A percentile compares a stretch with the other conserved stretches of the same genome.
Conservation (phyloP, 2,797 vertebrate genomes). For the Mormyrops attenuatus region DNA sequence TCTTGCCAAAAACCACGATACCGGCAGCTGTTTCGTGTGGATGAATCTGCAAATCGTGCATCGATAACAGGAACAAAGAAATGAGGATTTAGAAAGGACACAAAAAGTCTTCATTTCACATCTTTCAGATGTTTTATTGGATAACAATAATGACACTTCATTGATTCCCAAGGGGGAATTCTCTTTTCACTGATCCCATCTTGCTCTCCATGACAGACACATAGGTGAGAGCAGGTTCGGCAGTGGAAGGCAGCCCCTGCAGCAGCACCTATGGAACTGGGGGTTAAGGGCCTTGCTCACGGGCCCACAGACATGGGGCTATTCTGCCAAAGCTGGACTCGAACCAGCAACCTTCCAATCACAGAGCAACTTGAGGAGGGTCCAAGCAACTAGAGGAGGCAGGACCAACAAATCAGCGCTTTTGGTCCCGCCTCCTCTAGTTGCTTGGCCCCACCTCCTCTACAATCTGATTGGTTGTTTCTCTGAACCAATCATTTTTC, state of each 20-base stretch:
- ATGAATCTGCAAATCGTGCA: not conserved
- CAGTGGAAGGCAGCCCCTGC: not conserved
- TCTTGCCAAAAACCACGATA: not conserved
- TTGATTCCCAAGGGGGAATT: not conserved
- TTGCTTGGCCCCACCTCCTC: no score
- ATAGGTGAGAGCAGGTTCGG: not conserved
- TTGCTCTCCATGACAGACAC: not conserved
- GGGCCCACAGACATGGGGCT: not conserved
- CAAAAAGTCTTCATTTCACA: not conserved
- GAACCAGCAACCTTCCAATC: not conserved
- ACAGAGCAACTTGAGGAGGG: not conserved
- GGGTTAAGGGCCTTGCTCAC: not conserved
- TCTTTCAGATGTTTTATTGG: not conserved
- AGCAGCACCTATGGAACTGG: not conserved
- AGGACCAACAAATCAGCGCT: not conserved
- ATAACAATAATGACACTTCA: not conserved
- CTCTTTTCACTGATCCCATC: not conserved
- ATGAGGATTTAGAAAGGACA: not conserved
- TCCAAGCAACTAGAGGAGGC: not conserved
- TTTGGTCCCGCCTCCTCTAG: not conserved
- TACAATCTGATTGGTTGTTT: no score
- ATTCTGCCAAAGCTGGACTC: not conserved
- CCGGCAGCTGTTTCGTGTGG: not conserved
- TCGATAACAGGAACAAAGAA: not conserved
- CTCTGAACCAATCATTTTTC: no score